These are phyloP conservation scores for Parthenolecanium corni DNA, from an alignment of 2,888 invertebrate genomes.

Conservation along the genomic window DNA sequence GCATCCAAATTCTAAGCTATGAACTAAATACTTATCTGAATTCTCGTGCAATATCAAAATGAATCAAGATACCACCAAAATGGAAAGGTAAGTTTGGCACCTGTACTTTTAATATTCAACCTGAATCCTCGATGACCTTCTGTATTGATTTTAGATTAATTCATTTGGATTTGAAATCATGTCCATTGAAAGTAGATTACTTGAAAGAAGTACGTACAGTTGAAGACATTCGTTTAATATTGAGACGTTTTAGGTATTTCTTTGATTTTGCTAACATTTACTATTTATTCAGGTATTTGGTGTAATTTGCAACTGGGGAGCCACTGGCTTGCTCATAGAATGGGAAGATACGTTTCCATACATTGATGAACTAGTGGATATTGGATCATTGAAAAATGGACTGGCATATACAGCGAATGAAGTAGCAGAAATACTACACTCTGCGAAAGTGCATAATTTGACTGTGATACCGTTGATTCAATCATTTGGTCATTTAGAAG, in stretches of 20 bases:
- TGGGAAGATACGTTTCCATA: conserved; percentile 89
- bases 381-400: conserved; percentile 39
- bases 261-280: neutral
- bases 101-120: too few species aligned
- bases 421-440: conserved; percentile 51
- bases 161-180: conserved; percentile 64
- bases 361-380: conserved; percentile 40
- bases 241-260: too few species aligned
- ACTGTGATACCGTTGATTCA: conserved; percentile 66
- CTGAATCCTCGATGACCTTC: too few species aligned
- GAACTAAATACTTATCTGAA: too few species aligned
- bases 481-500: conserved; percentile 76
- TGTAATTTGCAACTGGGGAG: conserved; percentile 54
- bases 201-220: conserved; percentile 44
- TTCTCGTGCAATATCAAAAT: too few species aligned
- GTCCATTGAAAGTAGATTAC: conserved; percentile 52
- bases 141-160: conserved; percentile 42
- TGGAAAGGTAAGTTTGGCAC: too few species aligned
- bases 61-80: too few species aligned
- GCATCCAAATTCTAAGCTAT: too few species aligned
- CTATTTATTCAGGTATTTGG: conserved; percentile 46
- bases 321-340: conserved; percentile 69
- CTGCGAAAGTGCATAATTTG: conserved; percentile 54
- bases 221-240: conserved; percentile 1
- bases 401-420: conserved; percentile 56